Percentiles rank a stretch among this genome's conserved stretches.
These are phyloP conservation scores for Phalera bucephala DNA, from an alignment of 2,888 invertebrate species.

Conservation along the genomic window DNA sequence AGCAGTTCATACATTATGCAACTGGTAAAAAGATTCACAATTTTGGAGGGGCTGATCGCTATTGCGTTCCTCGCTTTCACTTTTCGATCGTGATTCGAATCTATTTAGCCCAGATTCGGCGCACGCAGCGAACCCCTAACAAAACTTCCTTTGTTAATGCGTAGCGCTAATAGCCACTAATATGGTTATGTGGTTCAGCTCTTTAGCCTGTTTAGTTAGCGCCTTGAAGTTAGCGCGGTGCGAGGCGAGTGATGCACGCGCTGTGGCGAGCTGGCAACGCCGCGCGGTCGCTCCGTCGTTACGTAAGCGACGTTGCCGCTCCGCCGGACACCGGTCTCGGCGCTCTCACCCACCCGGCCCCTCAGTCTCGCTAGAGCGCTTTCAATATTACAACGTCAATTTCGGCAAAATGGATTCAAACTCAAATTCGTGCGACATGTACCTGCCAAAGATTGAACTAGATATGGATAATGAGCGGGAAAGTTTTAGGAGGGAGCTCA, in stretches of 20 bases:
- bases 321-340: slow-evolving; percentile 63
- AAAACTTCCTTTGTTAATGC: slow-evolving; percentile 48
- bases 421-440: slow-evolving; percentile 58
- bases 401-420: slow-evolving; percentile 60
- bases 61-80: slow-evolving; percentile 22
- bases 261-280: slow-evolving; percentile 42
- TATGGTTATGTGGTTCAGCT: slow-evolving; percentile 46
- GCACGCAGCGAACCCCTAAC: slow-evolving; percentile 16
- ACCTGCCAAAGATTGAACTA: slow-evolving; percentile 60
- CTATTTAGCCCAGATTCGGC: slow-evolving; percentile 28
- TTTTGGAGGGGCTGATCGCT: not conserved
- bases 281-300: slow-evolving; percentile 34
- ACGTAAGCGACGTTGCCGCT: slow-evolving; percentile 61
- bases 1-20: not conserved
- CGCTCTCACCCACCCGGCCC: slow-evolving; percentile 48
- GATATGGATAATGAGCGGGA: slow-evolving; percentile 52
- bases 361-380: slow-evolving; percentile 78
- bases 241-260: slow-evolving; percentile 31
- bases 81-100: slow-evolving; percentile 24
- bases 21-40: not conserved
- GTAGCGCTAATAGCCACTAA: slow-evolving; percentile 56
- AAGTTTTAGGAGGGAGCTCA: slow-evolving; percentile 24
- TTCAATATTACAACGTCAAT: slow-evolving; percentile 52
- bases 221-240: slow-evolving; percentile 46
- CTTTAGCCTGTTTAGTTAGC: slow-evolving; percentile 52